Conservation (phyloP, 2,888 invertebrate species). For the Nebria brevicollis region DNA sequence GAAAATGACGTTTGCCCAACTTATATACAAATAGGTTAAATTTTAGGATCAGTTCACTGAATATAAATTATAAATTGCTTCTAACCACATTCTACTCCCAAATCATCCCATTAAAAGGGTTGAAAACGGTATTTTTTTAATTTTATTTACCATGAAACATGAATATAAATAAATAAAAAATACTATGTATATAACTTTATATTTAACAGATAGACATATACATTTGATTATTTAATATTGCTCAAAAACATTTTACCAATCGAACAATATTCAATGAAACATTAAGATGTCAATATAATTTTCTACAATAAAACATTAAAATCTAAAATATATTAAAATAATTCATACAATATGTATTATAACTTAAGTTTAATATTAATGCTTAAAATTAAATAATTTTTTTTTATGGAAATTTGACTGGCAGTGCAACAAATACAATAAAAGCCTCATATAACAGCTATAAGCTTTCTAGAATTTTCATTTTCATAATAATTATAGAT, state of each 20-base stretch:
- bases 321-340: background rate
- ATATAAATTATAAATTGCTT: background rate
- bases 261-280: conserved; percentile 1
- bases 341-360: background rate
- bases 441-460: conserved; percentile 35
- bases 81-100: background rate
- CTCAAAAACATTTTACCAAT: background rate
- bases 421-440: conserved; percentile 39
- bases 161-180: background rate
- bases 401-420: conserved; percentile 8
- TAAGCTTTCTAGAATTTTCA: background rate
- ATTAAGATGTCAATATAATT: conserved; percentile 1
- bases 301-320: background rate
- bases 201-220: conserved; percentile 1
- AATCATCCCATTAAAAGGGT: too few relatives aligned
- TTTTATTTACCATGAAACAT: too few relatives aligned
- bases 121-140: too few relatives aligned
- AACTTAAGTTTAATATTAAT: background rate
- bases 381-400: background rate
- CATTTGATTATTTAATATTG: background rate
- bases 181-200: background rate
- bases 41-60: background rate
- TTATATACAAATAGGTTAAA: background rate
- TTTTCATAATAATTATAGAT: background rate
- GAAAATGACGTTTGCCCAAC: background rate